Percentiles rank a stretch among this genome's conserved stretches.
Conservation (phyloP, 2,888 invertebrate species). For the Ophion ellenae region DNA sequence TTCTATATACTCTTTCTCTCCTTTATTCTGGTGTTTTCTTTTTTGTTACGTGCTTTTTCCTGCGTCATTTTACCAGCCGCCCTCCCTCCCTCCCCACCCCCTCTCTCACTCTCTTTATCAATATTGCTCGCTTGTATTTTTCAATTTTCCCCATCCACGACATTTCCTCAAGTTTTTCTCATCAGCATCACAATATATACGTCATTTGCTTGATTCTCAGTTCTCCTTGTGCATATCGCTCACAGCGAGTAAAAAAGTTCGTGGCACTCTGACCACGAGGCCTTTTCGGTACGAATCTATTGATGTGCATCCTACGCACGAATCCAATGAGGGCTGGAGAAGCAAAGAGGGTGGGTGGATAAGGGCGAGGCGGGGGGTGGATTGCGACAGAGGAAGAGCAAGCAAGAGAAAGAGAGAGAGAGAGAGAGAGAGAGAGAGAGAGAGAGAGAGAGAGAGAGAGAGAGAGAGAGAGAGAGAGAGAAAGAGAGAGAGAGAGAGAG, state of each 20-base stretch:
- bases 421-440: background rate
- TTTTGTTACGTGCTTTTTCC: constrained; percentile 1
- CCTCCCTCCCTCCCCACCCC: background rate
- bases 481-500: constrained; percentile 5
- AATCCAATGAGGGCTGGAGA: background rate
- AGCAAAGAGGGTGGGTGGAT: background rate
- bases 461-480: background rate
- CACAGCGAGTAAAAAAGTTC: background rate
- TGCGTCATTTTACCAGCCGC: background rate
- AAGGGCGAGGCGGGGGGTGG: background rate
- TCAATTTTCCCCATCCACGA: background rate
- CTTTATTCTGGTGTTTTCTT: background rate
- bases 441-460: constrained; percentile 4
- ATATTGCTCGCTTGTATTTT: constrained; percentile 10
- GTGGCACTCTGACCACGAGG: background rate
- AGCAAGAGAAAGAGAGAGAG: background rate
- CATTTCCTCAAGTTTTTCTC: background rate
- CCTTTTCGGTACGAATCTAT: background rate
- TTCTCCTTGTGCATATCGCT: constrained; percentile 18
- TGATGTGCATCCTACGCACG: constrained; percentile 2
- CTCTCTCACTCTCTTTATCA: background rate
- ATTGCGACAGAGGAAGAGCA: background rate
- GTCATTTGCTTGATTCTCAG: constrained; percentile 1
- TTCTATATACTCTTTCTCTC: background rate
- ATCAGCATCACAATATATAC: constrained; percentile 18